A percentile compares a stretch with the other conserved stretches of the same genome.
These are phyloP conservation scores for Automeris io DNA, from an alignment of 2,888 invertebrate genomes.

Conservation along the genomic window DNA sequence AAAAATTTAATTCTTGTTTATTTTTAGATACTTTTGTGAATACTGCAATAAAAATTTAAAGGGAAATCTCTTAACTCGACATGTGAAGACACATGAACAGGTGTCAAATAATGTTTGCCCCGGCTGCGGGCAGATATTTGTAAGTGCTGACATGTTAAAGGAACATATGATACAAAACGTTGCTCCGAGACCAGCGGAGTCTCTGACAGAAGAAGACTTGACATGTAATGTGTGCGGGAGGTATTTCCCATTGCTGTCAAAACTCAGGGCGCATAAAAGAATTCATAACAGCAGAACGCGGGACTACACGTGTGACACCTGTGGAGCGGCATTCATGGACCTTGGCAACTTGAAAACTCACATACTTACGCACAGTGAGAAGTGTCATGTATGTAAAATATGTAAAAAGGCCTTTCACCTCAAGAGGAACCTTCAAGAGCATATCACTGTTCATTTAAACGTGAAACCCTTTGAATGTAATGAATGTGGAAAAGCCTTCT, in stretches of 20 bases:
- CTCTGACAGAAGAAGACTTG: background rate
- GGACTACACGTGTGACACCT: conserved; percentile 5
- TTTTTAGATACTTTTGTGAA: conserved; percentile 1
- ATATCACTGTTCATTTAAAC: background rate
- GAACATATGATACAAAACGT: background rate
- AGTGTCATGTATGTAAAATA: background rate
- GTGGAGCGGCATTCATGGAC: background rate
- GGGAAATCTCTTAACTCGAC: background rate
- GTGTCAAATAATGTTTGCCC: background rate
- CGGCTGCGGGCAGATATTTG: conserved; percentile 3
- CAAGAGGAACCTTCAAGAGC: background rate
- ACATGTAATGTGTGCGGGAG: conserved; percentile 1
- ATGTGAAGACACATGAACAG: background rate
- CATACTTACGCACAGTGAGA: background rate
- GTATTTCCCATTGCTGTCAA: background rate
- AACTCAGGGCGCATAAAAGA: background rate
- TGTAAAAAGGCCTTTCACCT: conserved; percentile 1
- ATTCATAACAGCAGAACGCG: background rate
- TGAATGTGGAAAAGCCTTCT: conserved; percentile 8
- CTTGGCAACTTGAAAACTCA: background rate
- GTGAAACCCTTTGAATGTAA: conserved; percentile 5
- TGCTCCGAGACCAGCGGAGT: background rate
- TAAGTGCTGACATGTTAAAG: background rate
- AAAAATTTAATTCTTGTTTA: background rate
- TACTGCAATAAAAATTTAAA: background rate